Evolutionary conservation across 2,113 vertebrate species (phyloP).

Genomic region (Rallus limicola): DNA sequence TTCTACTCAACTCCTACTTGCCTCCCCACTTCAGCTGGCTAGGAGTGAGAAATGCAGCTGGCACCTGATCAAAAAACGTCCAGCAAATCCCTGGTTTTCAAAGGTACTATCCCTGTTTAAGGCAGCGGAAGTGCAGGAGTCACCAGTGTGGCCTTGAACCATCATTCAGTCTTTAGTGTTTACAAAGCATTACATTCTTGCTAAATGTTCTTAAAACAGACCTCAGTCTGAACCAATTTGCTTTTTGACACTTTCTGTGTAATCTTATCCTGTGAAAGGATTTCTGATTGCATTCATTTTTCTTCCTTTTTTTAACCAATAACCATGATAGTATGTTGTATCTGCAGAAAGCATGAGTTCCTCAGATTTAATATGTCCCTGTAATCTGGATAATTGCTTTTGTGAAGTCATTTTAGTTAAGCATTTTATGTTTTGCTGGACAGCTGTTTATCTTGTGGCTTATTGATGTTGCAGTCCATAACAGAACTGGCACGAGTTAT

Average conservation of each 20-base stretch:
- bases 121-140: neutral
- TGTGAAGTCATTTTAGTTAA: neutral
- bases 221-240: neutral
- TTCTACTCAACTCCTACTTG: neutral
- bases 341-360: neutral
- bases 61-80: neutral
- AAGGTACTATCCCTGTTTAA: neutral
- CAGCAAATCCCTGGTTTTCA: neutral
- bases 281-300: neutral
- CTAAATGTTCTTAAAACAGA: neutral
- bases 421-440: neutral
- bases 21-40: neutral
- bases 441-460: neutral
- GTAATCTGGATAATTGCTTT: neutral
- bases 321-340: neutral
- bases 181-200: neutral
- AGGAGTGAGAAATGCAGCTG: neutral
- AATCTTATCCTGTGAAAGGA: neutral
- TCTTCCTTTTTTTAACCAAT: neutral
- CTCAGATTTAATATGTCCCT: neutral
- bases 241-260: neutral
- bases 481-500: neutral
- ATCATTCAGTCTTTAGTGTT: neutral
- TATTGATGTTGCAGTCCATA: neutral
- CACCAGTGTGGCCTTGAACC: neutral